Conservation (phyloP, 2,797 vertebrate species). For the Siniperca undulata region DNA sequence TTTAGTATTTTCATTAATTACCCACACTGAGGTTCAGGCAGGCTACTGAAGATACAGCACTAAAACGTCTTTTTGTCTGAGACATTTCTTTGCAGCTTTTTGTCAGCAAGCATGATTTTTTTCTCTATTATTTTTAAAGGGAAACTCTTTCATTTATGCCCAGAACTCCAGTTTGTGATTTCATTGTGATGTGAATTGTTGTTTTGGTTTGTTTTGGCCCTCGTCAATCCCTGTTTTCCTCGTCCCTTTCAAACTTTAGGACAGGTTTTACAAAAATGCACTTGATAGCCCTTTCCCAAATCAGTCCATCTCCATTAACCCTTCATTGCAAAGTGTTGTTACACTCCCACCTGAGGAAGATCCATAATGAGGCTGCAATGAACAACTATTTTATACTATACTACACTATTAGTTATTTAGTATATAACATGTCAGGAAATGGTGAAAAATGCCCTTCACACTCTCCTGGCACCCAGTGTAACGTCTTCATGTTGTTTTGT, state of each 20-base stretch:
- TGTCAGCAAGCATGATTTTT: not conserved
- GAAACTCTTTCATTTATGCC: not conserved
- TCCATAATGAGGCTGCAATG: not conserved
- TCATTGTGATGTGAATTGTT: not conserved
- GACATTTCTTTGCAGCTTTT: not conserved
- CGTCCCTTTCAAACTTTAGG: not conserved
- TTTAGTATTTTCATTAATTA: constrained; percentile 41
- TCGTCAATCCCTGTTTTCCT: not conserved
- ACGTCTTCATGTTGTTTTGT: not conserved
- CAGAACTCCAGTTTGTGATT: not conserved
- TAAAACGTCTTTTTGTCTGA: constrained; percentile 2
- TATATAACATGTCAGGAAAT: not conserved
- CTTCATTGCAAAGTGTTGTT: not conserved
- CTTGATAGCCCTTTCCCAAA: not conserved
- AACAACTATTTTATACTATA: not conserved
- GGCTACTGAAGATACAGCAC: constrained; percentile 4
- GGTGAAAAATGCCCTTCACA: not conserved
- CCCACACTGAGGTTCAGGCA: constrained; percentile 15
- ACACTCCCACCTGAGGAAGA: not conserved
- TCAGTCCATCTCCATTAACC: not conserved
- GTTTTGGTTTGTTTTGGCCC: not conserved
- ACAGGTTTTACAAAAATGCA: constrained; percentile 13
- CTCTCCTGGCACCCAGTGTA: no score
- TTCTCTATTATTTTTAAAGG: constrained; percentile 9
- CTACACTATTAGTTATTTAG: not conserved